A percentile compares a stretch with the other conserved stretches of the same genome.
Evolutionary conservation across 1,140 invertebrate species (phyloP).

Genomic region (Limonius californicus): DNA sequence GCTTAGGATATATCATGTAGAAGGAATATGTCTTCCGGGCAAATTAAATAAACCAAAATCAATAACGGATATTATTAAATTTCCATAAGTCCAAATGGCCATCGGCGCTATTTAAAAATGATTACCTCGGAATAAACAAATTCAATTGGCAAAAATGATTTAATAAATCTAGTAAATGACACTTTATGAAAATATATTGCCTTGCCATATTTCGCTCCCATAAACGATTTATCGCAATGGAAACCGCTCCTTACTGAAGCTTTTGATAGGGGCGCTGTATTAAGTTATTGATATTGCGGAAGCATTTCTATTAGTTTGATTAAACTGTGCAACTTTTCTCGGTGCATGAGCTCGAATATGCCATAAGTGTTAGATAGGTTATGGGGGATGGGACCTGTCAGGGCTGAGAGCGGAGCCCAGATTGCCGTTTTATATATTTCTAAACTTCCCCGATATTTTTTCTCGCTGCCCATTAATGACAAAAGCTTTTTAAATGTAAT

Average conservation of each 20-base stretch:
- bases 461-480: too few relatives aligned
- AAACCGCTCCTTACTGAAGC: conserved; percentile 18
- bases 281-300: conserved; percentile 22
- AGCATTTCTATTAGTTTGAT: conserved; percentile 28
- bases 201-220: conserved; percentile 25
- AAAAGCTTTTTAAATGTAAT: not conserved
- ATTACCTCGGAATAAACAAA: conserved; percentile 27
- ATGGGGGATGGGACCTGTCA: not conserved
- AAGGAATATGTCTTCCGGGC: too few relatives aligned
- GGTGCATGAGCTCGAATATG: conserved; percentile 22
- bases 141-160: conserved; percentile 28
- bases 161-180: conserved; percentile 29
- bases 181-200: conserved; percentile 32
- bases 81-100: not conserved
- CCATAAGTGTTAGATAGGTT: conserved; percentile 20
- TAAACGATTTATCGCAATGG: conserved; percentile 18
- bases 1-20: too few relatives aligned
- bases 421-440: not conserved
- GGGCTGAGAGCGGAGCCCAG: not conserved
- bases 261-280: conserved; percentile 12
- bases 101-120: conserved; percentile 20
- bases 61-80: not conserved
- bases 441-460: not conserved
- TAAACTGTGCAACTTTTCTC: conserved; percentile 18
- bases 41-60: too few relatives aligned